Evolutionary conservation across 2,888 invertebrate genomes (phyloP).

Genomic region (Ryuthela nishihirai): DNA sequence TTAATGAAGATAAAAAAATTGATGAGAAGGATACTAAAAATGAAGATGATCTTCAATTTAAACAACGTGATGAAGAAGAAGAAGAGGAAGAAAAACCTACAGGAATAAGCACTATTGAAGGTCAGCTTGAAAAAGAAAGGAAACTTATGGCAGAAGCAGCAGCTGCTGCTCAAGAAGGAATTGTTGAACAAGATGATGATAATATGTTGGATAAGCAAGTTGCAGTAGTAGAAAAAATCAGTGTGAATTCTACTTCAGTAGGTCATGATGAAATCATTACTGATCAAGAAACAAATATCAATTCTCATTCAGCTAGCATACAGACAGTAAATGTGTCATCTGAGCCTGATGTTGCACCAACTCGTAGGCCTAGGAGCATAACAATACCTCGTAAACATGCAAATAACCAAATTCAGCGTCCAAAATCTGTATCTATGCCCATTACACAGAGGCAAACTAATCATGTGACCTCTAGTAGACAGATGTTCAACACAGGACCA

Average conservation of each 20-base stretch:
- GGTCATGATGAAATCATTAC: too few relatives aligned
- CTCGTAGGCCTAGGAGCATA: conserved; percentile 29
- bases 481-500: conserved; percentile 91
- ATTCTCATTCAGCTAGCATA: neutral
- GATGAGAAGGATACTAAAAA: conserved; percentile 27
- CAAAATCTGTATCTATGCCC: conserved; percentile 26
- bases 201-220: too few relatives aligned
- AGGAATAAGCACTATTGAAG: conserved; percentile 37
- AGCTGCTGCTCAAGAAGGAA: too few relatives aligned
- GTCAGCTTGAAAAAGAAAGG: conserved; percentile 31
- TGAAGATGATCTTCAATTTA: conserved; percentile 16
- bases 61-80: conserved; percentile 27
- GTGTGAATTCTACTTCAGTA: too few relatives aligned
- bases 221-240: too few relatives aligned
- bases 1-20: neutral
- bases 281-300: too few relatives aligned
- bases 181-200: neutral
- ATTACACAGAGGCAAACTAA: conserved; percentile 12
- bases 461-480: conserved; percentile 54
- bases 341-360: conserved; percentile 39
- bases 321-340: conserved; percentile 1
- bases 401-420: conserved; percentile 12
- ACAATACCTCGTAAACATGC: conserved; percentile 17
- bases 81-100: conserved; percentile 32
- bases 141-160: conserved; percentile 19